Evolutionary conservation across 2,797 vertebrate genomes (phyloP), one percentile per base, ranked within the genome.

Genomic region (Rhynchonycteris naso): DNA sequence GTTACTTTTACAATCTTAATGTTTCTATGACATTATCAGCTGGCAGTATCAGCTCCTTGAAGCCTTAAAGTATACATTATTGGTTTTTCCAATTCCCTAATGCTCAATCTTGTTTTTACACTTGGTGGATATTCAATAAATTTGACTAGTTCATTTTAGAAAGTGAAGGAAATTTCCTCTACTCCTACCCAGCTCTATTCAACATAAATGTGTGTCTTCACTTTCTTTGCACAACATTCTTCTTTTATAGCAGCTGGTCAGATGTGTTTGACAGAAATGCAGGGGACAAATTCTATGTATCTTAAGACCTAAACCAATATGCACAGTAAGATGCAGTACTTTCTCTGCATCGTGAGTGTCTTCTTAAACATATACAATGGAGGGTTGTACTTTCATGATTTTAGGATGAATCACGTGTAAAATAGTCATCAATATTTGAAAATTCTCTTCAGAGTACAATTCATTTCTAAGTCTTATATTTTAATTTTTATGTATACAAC

Each of bases 351-450:
- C 3, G 12, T 52, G n/a, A 85, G 26, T 80, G 52, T 56, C 26
- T 65, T 75, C 24, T 74, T 80, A 84, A 87, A 68, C 4, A 19
- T 76, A 47, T 47, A n/a, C 4, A 85, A 21, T 50, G 56, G 54
- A 80, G 15, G 90, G 21, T 26, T 52, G 15, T 0, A 26, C 19
- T 79, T 93, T 93, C 50, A 65, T 61, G 7, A 87, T 63, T 94
- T 87, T 86, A 28, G 75, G 56, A 69, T 79, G 5, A 88, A 83
- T 80, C 58, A 52, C 7, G 43, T 61, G 21, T 10, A 86, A 80
- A 76, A 84, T 18, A 88, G 11, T 66, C 81, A 92, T 78, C 35
- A 59, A 59, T 74, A 66, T 88, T 92, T 93, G 65, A 30, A 61
- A 81, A 74, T 74, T 30, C 8, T 81, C 26, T 92, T 82, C 1